phyloP scores from a whole-genome alignment of 2,888 invertebrate genomes.

The Epistrophella euchroma region DNA sequence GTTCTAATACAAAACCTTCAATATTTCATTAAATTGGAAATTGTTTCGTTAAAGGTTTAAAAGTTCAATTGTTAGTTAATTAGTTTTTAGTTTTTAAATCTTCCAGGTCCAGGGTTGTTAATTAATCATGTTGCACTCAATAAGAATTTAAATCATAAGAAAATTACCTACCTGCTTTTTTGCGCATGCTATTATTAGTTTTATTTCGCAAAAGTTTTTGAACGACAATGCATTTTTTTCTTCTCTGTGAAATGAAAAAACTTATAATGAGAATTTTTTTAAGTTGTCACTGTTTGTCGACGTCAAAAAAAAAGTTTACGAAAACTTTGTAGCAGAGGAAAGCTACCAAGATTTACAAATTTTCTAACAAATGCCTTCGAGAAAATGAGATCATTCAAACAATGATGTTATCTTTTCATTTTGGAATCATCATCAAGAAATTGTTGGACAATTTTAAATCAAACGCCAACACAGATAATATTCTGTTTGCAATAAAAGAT shows the following conservation, averaged over 20 bases:
- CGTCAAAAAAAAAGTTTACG: no score
- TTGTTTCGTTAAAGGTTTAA: no score
- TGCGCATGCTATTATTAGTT: no score
- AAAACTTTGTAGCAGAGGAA: not conserved
- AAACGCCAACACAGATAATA: not conserved
- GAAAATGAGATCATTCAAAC: conserved; percentile 8
- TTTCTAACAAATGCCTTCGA: not conserved
- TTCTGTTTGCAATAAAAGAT: not conserved
- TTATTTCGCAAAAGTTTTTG: no score
- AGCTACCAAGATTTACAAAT: not conserved
- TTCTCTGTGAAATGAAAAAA: not conserved
- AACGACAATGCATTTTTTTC: not conserved
- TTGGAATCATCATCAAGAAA: conserved; percentile 4
- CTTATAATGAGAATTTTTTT: not conserved
- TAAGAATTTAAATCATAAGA: no score
- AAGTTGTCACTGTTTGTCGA: not conserved
- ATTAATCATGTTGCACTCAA: no score
- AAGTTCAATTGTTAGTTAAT: no score
- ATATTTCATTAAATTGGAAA: no score
- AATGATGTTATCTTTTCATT: conserved; percentile 1
- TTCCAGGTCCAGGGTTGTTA: no score
- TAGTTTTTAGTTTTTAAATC: no score
- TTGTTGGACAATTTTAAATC: conserved; percentile 6
- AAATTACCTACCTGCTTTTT: no score
- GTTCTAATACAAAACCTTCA: no score